Evolutionary conservation across 2,113 vertebrate species (phyloP), one percentile per base, ranked within the genome.

Genomic region (Neogobius melanostomus): DNA sequence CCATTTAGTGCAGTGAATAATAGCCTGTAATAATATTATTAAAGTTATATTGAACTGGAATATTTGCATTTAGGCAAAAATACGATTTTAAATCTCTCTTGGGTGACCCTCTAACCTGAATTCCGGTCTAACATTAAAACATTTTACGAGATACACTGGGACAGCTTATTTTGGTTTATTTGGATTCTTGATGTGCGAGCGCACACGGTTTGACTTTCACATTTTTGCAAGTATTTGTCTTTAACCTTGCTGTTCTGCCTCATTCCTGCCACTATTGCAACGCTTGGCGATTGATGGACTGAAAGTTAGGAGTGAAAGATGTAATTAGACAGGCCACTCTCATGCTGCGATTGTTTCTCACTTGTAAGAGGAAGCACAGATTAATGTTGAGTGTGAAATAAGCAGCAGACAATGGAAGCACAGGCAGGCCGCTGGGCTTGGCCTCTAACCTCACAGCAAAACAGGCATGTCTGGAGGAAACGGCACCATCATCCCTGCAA

Each of bases 381-480:
- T 83, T 82, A 88, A 87, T 81, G 76, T 69, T 69, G 87, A 84
- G 83, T 85, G 82, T 63, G 60, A 83, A 87, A 86, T 85, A 84
- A 76, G 59, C 47, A 51, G 81, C 86, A 90, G 69, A 88, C 86
- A 89, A 91, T 89, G 74, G 79, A 80, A 44, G 63, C 66, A 66
- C 61, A 85, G 73, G 88, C 81, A 87, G 72, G 77, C 81, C 80
- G 79, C 79, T 72, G 72, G 76, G 73, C 74, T 86, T 90, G 88
- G 83, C 89, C 90, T 87, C 87, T 88, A 85, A 79, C 89, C 84
- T 72, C 87, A 2, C 66, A 81, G 81, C 77, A 77, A 81, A 87
- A 83, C 76, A 81, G 57, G 75, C 73, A 64, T 61, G 77, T 84
- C 81, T 82, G 78, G 77, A 86, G 81, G 84, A 86, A 88, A 88